Base-by-base conservation (phyloP, 2,888 invertebrate species). In the Parnassius orleans region DNA sequence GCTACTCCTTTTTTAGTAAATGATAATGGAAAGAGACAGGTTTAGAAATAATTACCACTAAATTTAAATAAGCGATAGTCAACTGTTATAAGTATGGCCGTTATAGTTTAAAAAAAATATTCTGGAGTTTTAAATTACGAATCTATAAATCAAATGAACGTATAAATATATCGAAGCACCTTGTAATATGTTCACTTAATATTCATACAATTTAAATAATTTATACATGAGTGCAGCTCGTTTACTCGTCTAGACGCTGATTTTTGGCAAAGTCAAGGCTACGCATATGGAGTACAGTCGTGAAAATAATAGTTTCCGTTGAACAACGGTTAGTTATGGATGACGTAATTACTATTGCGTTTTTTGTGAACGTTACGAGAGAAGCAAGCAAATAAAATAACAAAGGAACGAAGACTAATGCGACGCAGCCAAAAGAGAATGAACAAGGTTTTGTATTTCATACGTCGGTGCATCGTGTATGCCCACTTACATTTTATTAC, bases 231-330 rank as follows among this genome's bases (percentile, higher is more conserved):
- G 74, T 66, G 66, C 65, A 69, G 72, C 72, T 80, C 79, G 81
- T 79, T 78, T 69, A 65, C 68, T 65, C 64, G 83, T 81, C 83
- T 83, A 83, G 83, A 83, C 86, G 69, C 73, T 73, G 79, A 82
- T 82, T 85, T 84, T 86, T 86, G 85, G 85, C 84, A 85, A 78
- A 75, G 79, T 80, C 81, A 83, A 83, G 83, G 79, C 76, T 77
- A 74, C 70, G 48, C 57, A 62, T 53, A 64, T 64, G 46, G 44
- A 41, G 60, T 63, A 63, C 68, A 54, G 56, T 66, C 56, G 57
- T 51, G 60, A 43, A 53, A 66, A 72, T 68, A 70, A 56, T 60
- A 59, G 63, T 64, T 64, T 65, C 59, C 64, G 66, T 65, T 15
- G 55, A 3, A 55, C 55, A 50, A 53, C 54, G 14, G 47, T 19